phyloP scores from a whole-genome alignment of 2,888 invertebrate species.

The Ophioninae sp. region DNA sequence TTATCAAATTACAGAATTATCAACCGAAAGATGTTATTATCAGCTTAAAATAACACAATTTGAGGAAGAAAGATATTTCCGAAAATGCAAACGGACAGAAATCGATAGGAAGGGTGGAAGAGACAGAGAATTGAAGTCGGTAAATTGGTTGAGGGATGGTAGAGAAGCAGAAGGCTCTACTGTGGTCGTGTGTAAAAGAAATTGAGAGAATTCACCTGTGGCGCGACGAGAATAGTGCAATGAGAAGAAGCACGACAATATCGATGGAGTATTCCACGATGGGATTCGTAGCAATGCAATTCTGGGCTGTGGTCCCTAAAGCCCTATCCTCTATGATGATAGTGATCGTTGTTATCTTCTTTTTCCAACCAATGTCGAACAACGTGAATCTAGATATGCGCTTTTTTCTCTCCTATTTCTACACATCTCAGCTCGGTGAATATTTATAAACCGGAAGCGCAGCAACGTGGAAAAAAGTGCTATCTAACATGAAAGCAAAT shows the following conservation, averaged over 20 bases:
- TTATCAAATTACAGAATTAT: too few species aligned
- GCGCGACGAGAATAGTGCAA: constrained; percentile 35
- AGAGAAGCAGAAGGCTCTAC: background rate
- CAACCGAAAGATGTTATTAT: too few species aligned
- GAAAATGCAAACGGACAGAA: background rate
- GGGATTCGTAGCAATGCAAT: constrained; percentile 43
- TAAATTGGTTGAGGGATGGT: constrained; percentile 9
- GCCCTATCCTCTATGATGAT: constrained; percentile 12
- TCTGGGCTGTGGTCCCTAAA: constrained; percentile 33
- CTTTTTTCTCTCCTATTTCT: background rate
- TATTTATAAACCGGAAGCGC: constrained; percentile 60
- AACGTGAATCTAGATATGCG: background rate
- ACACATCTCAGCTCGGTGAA: constrained; percentile 54
- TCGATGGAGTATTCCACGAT: constrained; percentile 38
- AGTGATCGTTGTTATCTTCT: constrained; percentile 20
- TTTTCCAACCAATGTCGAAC: constrained; percentile 28
- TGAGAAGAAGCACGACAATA: constrained; percentile 27
- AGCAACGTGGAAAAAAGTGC: constrained; percentile 48
- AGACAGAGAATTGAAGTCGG: constrained; percentile 2
- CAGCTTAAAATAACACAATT: background rate
- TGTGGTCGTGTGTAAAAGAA: constrained; percentile 25
- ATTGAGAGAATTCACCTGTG: constrained; percentile 51
- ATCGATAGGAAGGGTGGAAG: background rate
- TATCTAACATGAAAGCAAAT: constrained; percentile 51
- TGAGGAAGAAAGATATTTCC: background rate